phyloP scores from a whole-genome alignment of 2,797 vertebrate species.

The Oreortyx pictus region DNA sequence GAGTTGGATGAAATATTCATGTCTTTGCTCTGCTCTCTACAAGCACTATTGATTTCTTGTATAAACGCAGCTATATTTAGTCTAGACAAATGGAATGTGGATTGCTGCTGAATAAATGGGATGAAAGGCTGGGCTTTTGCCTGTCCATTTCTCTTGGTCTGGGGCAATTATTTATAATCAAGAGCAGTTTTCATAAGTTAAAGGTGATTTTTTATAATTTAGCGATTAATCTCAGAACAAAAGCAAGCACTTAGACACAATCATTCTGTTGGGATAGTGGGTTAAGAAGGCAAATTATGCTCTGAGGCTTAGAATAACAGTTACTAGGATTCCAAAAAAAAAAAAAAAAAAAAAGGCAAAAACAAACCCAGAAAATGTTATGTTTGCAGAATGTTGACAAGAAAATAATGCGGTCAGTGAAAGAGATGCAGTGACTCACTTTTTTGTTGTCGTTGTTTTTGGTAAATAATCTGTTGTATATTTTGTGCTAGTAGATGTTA shows the following conservation, averaged over 20 bases:
- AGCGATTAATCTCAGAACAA: conserved; percentile 81
- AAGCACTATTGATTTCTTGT: conserved; percentile 92
- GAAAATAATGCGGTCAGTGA: not conserved
- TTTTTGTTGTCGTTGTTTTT: not conserved
- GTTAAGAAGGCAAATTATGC: conserved; percentile 73
- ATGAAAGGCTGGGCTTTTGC: conserved; percentile 83
- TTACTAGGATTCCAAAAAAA: not conserved
- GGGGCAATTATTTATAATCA: conserved; percentile 90
- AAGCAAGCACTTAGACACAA: conserved; percentile 75
- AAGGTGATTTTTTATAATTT: conserved; percentile 86
- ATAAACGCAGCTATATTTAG: conserved; percentile 92
- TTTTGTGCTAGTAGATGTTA: not conserved
- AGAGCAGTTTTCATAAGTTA: conserved; percentile 85
- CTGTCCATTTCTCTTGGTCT: conserved; percentile 85
- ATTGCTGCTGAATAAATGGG: conserved; percentile 86
- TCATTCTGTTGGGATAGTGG: conserved; percentile 69
- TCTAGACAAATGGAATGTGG: conserved; percentile 88
- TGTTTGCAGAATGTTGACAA: conserved; percentile 48
- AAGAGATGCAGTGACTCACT: not conserved
- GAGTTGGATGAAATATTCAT: conserved; percentile 87
- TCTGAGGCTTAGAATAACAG: conserved; percentile 62
- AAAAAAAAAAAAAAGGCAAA: not conserved
- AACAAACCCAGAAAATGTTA: not conserved
- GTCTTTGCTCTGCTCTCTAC: conserved; percentile 83
- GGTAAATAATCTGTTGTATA: not conserved